A percentile compares a stretch with the other conserved stretches of the same genome.
Conservation (phyloP, 2,797 vertebrate genomes). For the Microctenopoma stevenorrisi region DNA sequence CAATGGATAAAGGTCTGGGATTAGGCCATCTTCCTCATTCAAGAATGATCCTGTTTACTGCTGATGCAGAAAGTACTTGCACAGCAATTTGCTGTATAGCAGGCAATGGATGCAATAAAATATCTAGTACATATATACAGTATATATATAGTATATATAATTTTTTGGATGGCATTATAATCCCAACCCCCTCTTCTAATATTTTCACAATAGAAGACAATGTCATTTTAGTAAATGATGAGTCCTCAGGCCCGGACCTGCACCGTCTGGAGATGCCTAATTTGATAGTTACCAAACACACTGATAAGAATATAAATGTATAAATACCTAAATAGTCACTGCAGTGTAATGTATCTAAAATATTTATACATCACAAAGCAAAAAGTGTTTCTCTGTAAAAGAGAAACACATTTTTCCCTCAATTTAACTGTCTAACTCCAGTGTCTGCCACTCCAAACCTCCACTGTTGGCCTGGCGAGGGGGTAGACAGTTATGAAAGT, state of each 20-base stretch:
- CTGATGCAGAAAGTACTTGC: conserved; percentile 40
- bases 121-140: conserved; percentile 11
- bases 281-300: conserved; percentile 11
- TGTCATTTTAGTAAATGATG: conserved; percentile 7
- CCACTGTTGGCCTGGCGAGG: not conserved
- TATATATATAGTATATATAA: not conserved
- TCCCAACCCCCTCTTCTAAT: not conserved
- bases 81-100: conserved; percentile 18
- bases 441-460: conserved; percentile 15
- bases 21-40: conserved; percentile 50
- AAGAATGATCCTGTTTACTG: conserved; percentile 50
- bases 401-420: conserved; percentile 4
- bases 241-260: not conserved
- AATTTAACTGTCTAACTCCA: conserved; percentile 20
- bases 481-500: conserved; percentile 20
- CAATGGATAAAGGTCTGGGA: conserved; percentile 53
- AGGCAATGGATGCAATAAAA: conserved; percentile 31
- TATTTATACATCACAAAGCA: not conserved
- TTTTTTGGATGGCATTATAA: conserved; percentile 12
- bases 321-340: not conserved
- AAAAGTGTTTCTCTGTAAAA: not conserved
- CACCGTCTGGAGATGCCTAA: not conserved
- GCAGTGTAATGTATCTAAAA: not conserved
- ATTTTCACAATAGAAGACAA: not conserved
- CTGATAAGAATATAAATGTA: not conserved